A percentile compares a stretch with the other conserved stretches of the same genome.
phyloP scores from a whole-genome alignment of 2,888 invertebrate genomes.

The Eucriotettix oculatus region DNA sequence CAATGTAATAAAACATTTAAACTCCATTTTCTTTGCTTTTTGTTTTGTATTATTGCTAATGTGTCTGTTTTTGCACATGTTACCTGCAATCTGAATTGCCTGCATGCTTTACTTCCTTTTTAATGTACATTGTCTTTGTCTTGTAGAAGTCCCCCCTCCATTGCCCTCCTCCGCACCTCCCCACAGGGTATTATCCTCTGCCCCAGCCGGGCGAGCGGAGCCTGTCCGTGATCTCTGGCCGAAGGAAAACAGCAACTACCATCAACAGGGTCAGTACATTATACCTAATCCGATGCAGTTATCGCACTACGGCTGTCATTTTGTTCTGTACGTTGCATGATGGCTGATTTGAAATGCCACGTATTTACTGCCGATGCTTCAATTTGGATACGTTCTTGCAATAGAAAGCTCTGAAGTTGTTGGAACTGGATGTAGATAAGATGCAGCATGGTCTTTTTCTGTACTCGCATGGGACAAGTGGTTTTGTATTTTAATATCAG shows the following conservation, averaged over 20 bases:
- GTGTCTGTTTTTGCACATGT: background rate
- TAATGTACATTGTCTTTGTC: conserved; percentile 7
- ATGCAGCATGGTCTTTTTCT: no score
- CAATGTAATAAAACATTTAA: no score
- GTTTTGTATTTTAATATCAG: no score
- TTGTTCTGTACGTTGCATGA: no score
- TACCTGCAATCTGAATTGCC: background rate
- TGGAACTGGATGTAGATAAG: no score
- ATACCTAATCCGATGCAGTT: background rate
- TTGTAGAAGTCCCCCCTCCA: conserved; percentile 40
- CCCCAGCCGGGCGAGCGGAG: background rate
- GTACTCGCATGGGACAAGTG: no score
- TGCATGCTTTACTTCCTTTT: conserved; percentile 2
- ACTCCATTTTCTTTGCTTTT: background rate
- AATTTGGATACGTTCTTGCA: background rate
- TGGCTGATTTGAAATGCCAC: no score
- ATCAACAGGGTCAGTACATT: conserved; percentile 6
- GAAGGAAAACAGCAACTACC: conserved; percentile 2
- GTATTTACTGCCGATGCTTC: background rate
- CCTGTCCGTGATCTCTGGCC: conserved; percentile 2
- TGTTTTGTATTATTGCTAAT: background rate
- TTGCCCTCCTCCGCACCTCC: conserved; percentile 36
- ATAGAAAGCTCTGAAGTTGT: background rate
- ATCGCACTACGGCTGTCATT: background rate
- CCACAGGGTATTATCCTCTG: background rate